Conservation (phyloP, 2,888 invertebrate genomes). For the Drosophila fungiperda region DNA sequence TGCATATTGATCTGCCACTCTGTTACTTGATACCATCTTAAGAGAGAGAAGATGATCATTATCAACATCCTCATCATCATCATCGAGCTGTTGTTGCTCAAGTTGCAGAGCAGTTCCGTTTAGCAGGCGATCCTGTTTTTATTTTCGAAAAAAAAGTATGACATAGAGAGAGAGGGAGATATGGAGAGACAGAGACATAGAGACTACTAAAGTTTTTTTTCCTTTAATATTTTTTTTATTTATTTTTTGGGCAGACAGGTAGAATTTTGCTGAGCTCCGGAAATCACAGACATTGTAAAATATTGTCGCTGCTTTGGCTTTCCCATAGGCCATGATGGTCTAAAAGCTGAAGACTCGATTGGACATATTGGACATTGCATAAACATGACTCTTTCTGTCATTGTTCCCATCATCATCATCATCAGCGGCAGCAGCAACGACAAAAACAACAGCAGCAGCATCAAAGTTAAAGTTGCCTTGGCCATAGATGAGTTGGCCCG, state of each 20-base stretch:
- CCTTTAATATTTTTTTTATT: slow-evolving; percentile 13
- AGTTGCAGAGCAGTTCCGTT: slow-evolving; percentile 71
- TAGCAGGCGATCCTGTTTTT: slow-evolving; percentile 62
- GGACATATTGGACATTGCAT: slow-evolving; percentile 70
- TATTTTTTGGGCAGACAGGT: slow-evolving; percentile 28
- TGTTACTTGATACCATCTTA: slow-evolving; percentile 70
- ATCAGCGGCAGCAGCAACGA: slow-evolving; percentile 14
- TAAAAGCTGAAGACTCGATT: slow-evolving; percentile 46
- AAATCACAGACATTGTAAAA: slow-evolving; percentile 43
- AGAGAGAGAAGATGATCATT: slow-evolving; percentile 31
- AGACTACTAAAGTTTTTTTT: slow-evolving; percentile 18
- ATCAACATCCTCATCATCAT: slow-evolving; percentile 27
- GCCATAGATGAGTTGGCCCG: slow-evolving; percentile 54
- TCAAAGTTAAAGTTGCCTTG: slow-evolving; percentile 46
- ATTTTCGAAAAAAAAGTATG: slow-evolving; percentile 3
- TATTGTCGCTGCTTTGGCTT: slow-evolving; percentile 45
- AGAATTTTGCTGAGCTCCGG: slow-evolving; percentile 51
- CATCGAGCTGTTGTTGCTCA: slow-evolving; percentile 34
- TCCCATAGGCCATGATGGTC: slow-evolving; percentile 49
- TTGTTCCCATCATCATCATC: slow-evolving; percentile 58
- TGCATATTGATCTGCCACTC: slow-evolving; percentile 71
- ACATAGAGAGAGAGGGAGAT: not conserved
- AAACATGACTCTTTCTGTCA: slow-evolving; percentile 66
- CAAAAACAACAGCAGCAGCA: slow-evolving; percentile 19
- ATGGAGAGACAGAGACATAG: slow-evolving; percentile 12